Evolutionary conservation across 1,140 invertebrate genomes (phyloP), one percentile per base, ranked within the genome.

Genomic region (Lepidurus apus): DNA sequence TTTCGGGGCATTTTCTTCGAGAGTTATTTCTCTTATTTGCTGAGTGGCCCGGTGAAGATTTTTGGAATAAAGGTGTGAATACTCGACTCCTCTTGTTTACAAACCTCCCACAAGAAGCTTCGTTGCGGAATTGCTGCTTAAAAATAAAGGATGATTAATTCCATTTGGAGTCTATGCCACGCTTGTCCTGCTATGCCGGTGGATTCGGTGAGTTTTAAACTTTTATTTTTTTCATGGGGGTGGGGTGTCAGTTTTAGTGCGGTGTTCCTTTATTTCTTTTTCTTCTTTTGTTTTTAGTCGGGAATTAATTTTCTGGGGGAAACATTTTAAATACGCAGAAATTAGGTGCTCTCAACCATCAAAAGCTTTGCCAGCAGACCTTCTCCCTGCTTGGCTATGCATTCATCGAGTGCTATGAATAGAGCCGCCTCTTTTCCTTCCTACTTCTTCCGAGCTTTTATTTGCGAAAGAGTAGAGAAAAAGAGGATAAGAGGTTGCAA

Each of bases 81-180:
- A 34, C 34, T 4, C 34, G 34, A 34, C 34, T 34, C 34, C 34
- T 34, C 4, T 34, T 34, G 34, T 34, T 34, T 34, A 34, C 34
- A 34, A 34, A 65, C 13, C 53, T 47, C 53, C 53, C 21, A 7
- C 53, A 21, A 65, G 53, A 17, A 9, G n/a, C 53, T 21, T 17
- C 7, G 9, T 21, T 65, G n/a, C 53, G 13, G 34, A 34, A 17
- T 17, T 65, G 6, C 13, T 47, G 9, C 21, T 65, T 65, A 21
- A 65, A 75, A 24, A n/a, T 24, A 21, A 79, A 45, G 42, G n/a
- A 79, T 79, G 78, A 79, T 79, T 44, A 79, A 74, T 47, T 79
- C 78, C 26, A 74, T 79, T 24, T 79, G 78, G 78, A 79, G 65
- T 45, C 73, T 79, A 24, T 79, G 78, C 44, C 78, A 79, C 47